Percentiles rank a stretch among this genome's conserved stretches.
These are phyloP conservation scores for Melitaea cinxia DNA, from an alignment of 1,140 invertebrate genomes.

Conservation along the genomic window DNA sequence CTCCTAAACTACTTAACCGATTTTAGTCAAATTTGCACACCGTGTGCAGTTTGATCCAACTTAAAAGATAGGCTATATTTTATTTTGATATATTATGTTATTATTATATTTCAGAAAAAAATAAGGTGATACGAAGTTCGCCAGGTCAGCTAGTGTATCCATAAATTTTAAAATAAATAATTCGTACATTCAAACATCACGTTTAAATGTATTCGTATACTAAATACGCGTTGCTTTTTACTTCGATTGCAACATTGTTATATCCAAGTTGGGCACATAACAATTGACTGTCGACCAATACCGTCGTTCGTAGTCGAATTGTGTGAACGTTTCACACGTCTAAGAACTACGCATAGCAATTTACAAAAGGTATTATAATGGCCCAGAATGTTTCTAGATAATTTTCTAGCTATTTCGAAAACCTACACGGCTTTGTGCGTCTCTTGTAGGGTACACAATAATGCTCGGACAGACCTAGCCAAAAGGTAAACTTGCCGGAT, in stretches of 20 bases:
- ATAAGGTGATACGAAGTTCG: no score
- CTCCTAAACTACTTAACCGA: no score
- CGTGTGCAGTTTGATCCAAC: no score
- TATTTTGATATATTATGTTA: no score
- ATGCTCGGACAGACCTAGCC: conserved; percentile 44
- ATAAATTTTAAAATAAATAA: not conserved
- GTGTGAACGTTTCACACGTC: conserved; percentile 29
- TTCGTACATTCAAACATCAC: conserved; percentile 1
- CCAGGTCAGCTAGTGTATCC: no score
- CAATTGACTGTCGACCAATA: conserved; percentile 22
- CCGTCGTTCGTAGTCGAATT: conserved; percentile 17
- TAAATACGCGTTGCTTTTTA: not conserved
- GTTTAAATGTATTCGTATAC: not conserved
- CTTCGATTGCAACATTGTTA: conserved; percentile 1
- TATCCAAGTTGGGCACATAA: conserved; percentile 25
- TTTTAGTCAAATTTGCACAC: no score
- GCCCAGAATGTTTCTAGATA: conserved; percentile 36
- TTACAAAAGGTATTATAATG: conserved; percentile 42
- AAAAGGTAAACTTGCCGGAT: conserved; percentile 41
- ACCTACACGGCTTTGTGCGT: conserved; percentile 43
- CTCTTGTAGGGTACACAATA: conserved; percentile 45
- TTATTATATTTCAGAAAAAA: no score
- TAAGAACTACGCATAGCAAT: conserved; percentile 21
- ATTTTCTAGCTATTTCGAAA: conserved; percentile 38
- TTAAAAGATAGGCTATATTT: no score